Evolutionary conservation across 2,797 vertebrate genomes (phyloP).

Genomic region (Ctenopoma multispine): DNA sequence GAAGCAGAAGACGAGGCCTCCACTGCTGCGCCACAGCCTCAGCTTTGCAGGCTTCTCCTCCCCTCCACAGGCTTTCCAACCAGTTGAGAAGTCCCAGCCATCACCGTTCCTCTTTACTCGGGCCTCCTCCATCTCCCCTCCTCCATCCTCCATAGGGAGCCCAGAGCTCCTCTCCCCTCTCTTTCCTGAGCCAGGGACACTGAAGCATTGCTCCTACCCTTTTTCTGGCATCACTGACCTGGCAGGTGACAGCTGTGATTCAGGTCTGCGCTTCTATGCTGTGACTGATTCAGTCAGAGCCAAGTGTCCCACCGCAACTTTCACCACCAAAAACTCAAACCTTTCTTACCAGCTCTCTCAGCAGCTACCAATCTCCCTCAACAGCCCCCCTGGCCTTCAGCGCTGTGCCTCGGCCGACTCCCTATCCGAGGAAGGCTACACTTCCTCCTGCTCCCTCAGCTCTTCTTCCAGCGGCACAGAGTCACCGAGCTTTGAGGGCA

Average conservation of each 20-base stretch:
- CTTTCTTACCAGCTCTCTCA: constrained; percentile 21
- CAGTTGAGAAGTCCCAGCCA: constrained; percentile 58
- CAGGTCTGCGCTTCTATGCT: constrained; percentile 67
- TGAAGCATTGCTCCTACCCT: constrained; percentile 70
- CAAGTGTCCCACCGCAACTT: constrained; percentile 21
- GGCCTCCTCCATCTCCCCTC: constrained; percentile 78
- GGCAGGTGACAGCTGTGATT: constrained; percentile 25
- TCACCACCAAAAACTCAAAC: constrained; percentile 32
- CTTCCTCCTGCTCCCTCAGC: constrained; percentile 87
- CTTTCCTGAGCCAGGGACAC: constrained; percentile 61
- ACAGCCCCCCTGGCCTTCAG: constrained; percentile 68
- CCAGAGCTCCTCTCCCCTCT: constrained; percentile 77
- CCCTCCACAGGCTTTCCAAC: constrained; percentile 67
- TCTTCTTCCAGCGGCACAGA: constrained; percentile 81
- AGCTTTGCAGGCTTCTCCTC: constrained; percentile 87
- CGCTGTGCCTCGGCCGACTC: constrained; percentile 88
- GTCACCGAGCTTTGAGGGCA: constrained; percentile 83
- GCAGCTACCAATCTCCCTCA: constrained; percentile 42
- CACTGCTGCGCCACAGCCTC: constrained; percentile 83
- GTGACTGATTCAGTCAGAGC: constrained; percentile 54
- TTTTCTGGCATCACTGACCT: constrained; percentile 64
- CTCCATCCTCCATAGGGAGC: constrained; percentile 74
- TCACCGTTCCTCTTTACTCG: constrained; percentile 69
- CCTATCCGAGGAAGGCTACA: constrained; percentile 87
- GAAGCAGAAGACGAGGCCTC: constrained; percentile 66